Evolutionary conservation across 2,888 invertebrate species (phyloP).

Genomic region (Litoditis marina): DNA sequence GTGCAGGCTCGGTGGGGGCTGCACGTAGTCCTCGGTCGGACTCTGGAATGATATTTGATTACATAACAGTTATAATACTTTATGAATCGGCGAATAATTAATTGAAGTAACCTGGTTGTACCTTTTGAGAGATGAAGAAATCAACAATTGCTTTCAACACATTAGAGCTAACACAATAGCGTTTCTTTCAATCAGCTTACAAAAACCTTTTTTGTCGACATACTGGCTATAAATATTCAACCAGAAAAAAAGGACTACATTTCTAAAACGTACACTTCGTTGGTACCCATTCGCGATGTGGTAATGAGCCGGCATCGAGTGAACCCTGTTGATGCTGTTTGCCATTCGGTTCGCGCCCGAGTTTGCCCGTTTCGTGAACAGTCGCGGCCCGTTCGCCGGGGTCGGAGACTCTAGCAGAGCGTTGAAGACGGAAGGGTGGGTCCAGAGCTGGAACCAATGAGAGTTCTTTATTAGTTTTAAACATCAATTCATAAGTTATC

Average conservation of each 20-base stretch:
- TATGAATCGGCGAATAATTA: too few relatives aligned
- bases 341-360: slow-evolving; percentile 31
- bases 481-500: too few relatives aligned
- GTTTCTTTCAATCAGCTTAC: too few relatives aligned
- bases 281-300: slow-evolving; percentile 30
- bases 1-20: slow-evolving; percentile 7
- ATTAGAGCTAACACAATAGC: too few relatives aligned
- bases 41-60: slow-evolving; percentile 10
- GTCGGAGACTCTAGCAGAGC: slow-evolving; percentile 10
- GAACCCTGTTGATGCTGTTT: slow-evolving; percentile 44
- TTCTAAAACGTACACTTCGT: slow-evolving; percentile 19
- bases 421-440: slow-evolving; percentile 11
- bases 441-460: slow-evolving; percentile 15
- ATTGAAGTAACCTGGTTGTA: too few relatives aligned
- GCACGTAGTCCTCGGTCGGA: slow-evolving; percentile 16
- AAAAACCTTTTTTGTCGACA: too few relatives aligned
- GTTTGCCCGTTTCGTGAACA: slow-evolving; percentile 35
- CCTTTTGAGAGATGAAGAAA: too few relatives aligned
- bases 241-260: not conserved
- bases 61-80: too few relatives aligned
- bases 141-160: too few relatives aligned
- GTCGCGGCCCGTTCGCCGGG: slow-evolving; percentile 17
- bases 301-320: slow-evolving; percentile 48
- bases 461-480: not conserved
- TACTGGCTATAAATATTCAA: too few relatives aligned